Evolutionary conservation across 2,113 vertebrate species (phyloP).

Genomic region (Ranitomeya variabilis): DNA sequence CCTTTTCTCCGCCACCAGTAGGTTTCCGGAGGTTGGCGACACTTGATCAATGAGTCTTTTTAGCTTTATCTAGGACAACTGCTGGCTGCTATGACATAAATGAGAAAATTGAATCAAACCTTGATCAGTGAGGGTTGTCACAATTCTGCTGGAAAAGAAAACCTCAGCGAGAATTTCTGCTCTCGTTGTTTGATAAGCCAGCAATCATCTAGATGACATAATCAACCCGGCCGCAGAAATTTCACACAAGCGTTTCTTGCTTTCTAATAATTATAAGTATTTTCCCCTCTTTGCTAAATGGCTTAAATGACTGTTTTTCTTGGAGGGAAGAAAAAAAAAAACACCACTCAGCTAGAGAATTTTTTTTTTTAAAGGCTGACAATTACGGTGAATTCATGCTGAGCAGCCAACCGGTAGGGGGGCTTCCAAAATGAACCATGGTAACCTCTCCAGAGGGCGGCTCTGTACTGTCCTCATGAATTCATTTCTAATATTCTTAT

Average conservation of each 20-base stretch:
- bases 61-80: neutral
- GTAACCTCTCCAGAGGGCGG: neutral
- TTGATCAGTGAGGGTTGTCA: slow-evolving; percentile 25
- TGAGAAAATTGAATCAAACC: neutral
- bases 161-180: neutral
- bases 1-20: neutral
- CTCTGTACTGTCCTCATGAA: neutral
- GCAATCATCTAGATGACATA: slow-evolving; percentile 4
- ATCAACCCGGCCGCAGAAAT: neutral
- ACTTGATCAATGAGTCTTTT: slow-evolving; percentile 20
- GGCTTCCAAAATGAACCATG: neutral
- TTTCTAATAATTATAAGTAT: neutral
- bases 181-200: neutral
- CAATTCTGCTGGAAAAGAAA: neutral
- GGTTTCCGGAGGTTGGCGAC: neutral
- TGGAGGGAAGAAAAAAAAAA: neutral
- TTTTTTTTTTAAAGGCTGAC: neutral
- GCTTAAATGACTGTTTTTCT: neutral
- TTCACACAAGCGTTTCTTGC: neutral
- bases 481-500: neutral
- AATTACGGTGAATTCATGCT: neutral
- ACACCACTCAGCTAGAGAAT: neutral
- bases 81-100: slow-evolving; percentile 6
- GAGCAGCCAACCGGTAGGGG: neutral
- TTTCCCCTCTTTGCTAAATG: neutral